A percentile compares a stretch with the other conserved stretches of the same genome.
Conservation (phyloP, 2,888 invertebrate species). For the Stenurella melanura region DNA sequence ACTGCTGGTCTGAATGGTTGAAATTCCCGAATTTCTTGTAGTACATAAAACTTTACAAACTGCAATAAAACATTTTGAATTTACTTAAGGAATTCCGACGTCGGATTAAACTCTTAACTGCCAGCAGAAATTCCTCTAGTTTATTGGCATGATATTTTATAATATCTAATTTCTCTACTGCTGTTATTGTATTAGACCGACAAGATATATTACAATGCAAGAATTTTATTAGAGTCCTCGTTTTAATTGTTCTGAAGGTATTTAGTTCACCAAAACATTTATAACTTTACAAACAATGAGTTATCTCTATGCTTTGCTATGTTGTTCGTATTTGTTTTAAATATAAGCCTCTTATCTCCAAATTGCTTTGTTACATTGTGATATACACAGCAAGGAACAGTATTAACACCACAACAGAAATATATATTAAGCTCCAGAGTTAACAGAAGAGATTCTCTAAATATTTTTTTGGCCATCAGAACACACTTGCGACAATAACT, state of each 20-base stretch:
- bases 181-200: neutral
- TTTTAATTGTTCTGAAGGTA: neutral
- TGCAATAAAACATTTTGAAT: conserved; percentile 21
- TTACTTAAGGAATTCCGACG: neutral
- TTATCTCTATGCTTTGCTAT: too few species aligned
- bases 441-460: too few species aligned
- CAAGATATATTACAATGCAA: neutral
- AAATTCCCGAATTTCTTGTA: conserved; percentile 6
- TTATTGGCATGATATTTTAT: neutral
- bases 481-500: too few species aligned
- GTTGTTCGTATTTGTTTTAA: too few species aligned
- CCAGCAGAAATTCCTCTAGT: conserved; percentile 10
- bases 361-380: too few species aligned
- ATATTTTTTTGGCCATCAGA: too few species aligned
- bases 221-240: neutral
- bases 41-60: conserved; percentile 10
- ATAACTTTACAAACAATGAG: too few species aligned
- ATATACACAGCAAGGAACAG: too few species aligned
- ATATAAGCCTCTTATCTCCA: too few species aligned
- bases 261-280: neutral
- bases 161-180: neutral
- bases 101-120: neutral
- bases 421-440: too few species aligned
- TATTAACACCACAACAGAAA: too few species aligned
- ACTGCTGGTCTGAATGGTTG: neutral